phyloP scores from a whole-genome alignment of 2,113 vertebrate species.

The Crotalus helleri region DNA sequence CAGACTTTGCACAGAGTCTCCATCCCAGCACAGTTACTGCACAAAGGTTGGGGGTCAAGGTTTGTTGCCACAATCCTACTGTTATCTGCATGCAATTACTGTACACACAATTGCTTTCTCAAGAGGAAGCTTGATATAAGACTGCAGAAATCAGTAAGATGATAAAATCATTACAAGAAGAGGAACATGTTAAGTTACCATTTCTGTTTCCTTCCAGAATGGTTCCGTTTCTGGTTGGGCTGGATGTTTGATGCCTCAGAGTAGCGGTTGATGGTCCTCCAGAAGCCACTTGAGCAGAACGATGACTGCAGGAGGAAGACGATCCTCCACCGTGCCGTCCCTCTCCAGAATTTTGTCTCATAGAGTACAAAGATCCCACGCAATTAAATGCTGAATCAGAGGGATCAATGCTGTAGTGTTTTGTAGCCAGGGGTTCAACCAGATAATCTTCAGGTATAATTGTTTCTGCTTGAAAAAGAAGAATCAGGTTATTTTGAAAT shows the following conservation, averaged over 20 bases:
- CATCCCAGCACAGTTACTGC: neutral
- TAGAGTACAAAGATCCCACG: constrained; percentile 68
- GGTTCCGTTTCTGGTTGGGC: constrained; percentile 70
- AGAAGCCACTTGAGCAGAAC: constrained; percentile 61
- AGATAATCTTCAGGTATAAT: constrained; percentile 79
- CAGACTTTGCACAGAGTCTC: neutral
- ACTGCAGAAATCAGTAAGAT: neutral
- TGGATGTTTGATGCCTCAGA: constrained; percentile 76
- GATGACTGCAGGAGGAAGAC: constrained; percentile 66
- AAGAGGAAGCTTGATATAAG: neutral
- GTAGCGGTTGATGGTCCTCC: constrained; percentile 67
- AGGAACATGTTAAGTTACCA: constrained; percentile 69
- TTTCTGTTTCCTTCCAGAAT: constrained; percentile 84
- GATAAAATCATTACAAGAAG: neutral
- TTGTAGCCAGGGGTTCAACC: constrained; percentile 70
- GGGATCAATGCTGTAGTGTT: constrained; percentile 75
- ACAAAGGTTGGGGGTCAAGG: neutral
- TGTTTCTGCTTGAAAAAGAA: constrained; percentile 70
- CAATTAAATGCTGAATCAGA: constrained; percentile 73
- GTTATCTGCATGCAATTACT: neutral
- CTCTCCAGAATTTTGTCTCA: constrained; percentile 67
- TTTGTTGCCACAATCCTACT: neutral
- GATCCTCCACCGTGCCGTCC: constrained; percentile 56
- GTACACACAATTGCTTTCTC: neutral
- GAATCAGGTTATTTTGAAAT: constrained; percentile 36